Conservation (phyloP, 2,113 vertebrate species). For the Bos indicus region DNA sequence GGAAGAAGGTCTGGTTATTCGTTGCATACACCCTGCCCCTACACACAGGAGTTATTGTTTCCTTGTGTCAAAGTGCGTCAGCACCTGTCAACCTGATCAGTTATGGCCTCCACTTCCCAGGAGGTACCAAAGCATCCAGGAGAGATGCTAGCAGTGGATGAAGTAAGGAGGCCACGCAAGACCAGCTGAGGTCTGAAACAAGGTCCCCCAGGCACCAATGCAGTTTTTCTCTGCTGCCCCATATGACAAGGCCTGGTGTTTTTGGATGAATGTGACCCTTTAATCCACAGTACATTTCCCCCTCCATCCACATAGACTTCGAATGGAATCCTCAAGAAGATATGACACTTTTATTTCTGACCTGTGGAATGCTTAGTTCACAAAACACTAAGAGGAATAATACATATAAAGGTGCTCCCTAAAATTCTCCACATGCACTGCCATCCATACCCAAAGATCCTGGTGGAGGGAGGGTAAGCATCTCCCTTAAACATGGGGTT, state of each 20-base stretch:
- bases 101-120: not conserved
- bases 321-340: too few species aligned
- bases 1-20: fast-evolving
- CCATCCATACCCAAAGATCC: not conserved
- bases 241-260: not conserved
- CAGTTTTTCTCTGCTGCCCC: too few species aligned
- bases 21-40: not conserved
- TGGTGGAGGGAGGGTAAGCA: not conserved
- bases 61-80: not conserved
- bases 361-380: not conserved
- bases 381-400: not conserved
- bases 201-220: too few species aligned
- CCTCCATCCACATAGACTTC: not conserved
- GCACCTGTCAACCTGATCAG: not conserved
- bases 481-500: not conserved
- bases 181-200: not conserved
- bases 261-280: not conserved
- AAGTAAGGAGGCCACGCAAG: fast-evolving
- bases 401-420: too few species aligned
- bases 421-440: fast-evolving
- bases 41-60: not conserved
- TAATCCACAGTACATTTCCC: not conserved
- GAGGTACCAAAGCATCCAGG: not conserved
- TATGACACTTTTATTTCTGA: not conserved
- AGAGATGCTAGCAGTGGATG: too few species aligned